These are phyloP conservation scores for Petaurus breviceps DNA, from an alignment of 2,113 vertebrate genomes.

Conservation along the genomic window DNA sequence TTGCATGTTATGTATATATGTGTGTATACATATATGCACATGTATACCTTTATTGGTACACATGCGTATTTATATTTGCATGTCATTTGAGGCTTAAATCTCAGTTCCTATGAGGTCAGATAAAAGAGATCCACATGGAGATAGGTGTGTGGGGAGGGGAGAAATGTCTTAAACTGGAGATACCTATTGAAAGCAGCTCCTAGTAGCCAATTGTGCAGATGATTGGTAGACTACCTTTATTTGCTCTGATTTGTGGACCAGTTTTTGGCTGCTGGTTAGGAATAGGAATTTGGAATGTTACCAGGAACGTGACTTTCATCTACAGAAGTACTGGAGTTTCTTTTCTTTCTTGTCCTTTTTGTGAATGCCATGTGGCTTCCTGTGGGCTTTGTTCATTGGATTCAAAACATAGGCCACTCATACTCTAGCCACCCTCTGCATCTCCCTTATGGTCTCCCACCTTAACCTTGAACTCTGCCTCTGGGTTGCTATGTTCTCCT, in stretches of 20 bases:
- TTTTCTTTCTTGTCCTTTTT: not conserved
- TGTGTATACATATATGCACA: not conserved
- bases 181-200: no score
- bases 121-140: not conserved
- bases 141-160: not conserved
- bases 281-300: not conserved
- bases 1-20: not conserved
- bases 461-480: no score
- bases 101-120: not conserved
- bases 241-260: not conserved
- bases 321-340: not conserved
- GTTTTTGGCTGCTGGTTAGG: not conserved
- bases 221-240: not conserved
- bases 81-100: not conserved
- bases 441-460: no score
- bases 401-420: not conserved
- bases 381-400: not conserved
- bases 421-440: not conserved
- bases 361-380: not conserved
- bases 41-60: not conserved
- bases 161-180: not conserved
- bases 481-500: no score
- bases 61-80: not conserved
- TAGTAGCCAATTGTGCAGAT: not conserved
- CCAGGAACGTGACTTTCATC: not conserved